These are phyloP conservation scores for Oryzias woworae DNA, from an alignment of 2,113 vertebrate species.

Conservation along the genomic window DNA sequence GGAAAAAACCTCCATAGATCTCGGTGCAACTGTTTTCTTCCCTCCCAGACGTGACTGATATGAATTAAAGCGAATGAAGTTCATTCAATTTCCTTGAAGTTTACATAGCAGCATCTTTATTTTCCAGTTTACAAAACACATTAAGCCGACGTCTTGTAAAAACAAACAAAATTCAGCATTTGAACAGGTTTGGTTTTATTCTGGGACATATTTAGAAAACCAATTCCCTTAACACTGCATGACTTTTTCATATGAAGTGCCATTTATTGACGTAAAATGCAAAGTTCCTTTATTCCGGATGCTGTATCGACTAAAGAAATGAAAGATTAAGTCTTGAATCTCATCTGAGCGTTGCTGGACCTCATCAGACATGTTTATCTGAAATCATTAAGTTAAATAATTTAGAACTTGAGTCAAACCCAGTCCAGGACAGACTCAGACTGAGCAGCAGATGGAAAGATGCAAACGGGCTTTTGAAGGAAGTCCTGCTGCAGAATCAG, in stretches of 20 bases:
- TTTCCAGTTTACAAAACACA: not conserved
- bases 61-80: too few species aligned
- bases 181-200: conserved; percentile 35
- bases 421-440: too few species aligned
- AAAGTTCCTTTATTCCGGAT: conserved; percentile 9
- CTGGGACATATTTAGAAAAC: conserved; percentile 19
- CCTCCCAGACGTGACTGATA: too few species aligned
- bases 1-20: too few species aligned
- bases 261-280: conserved; percentile 12
- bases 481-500: too few species aligned
- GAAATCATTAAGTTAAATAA: too few species aligned
- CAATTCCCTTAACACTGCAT: conserved; percentile 25
- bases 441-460: too few species aligned
- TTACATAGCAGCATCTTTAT: not conserved
- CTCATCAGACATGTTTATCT: too few species aligned
- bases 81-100: not conserved
- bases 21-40: too few species aligned
- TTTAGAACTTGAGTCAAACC: too few species aligned
- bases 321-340: not conserved
- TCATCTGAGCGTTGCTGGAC: too few species aligned
- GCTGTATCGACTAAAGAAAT: not conserved
- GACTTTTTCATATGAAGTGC: conserved; percentile 15
- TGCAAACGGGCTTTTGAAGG: too few species aligned
- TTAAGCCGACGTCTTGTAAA: conserved; percentile 18
- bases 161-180: conserved; percentile 11